Evolutionary conservation across 2,797 vertebrate species (phyloP).

Genomic region (Falco rusticolus): DNA sequence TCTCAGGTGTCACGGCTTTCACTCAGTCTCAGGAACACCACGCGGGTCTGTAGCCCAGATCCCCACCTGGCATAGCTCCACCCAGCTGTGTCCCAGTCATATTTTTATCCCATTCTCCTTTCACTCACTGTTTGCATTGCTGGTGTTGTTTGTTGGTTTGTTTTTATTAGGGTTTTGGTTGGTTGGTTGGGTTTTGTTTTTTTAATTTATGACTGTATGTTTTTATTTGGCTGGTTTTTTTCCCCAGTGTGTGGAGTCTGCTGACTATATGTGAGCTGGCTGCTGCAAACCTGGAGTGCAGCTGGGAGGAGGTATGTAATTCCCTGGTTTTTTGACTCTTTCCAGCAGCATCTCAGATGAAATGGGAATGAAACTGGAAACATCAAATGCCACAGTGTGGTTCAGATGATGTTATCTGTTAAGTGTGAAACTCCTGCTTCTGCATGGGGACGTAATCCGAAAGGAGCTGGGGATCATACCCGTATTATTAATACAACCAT

Average conservation of each 20-base stretch:
- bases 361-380: not conserved
- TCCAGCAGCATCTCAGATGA: not conserved
- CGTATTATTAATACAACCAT: not conserved
- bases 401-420: not conserved
- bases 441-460: not conserved
- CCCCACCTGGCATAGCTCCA: not conserved
- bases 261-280: not conserved
- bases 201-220: not conserved
- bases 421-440: not conserved
- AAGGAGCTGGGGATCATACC: not conserved
- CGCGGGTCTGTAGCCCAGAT: not conserved
- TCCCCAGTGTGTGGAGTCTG: not conserved
- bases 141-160: not conserved
- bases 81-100: not conserved
- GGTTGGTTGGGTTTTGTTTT: no score
- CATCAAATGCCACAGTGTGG: fast-evolving
- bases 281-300: not conserved
- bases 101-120: not conserved
- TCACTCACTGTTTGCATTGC: not conserved
- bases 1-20: not conserved
- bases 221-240: not conserved
- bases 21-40: not conserved
- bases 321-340: not conserved
- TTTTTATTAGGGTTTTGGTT: not conserved
- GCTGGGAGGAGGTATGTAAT: not conserved